Percentiles rank a stretch among this genome's conserved stretches.
These are phyloP conservation scores for Gephyroberyx darwinii DNA, from an alignment of 2,797 vertebrate species.

Conservation along the genomic window DNA sequence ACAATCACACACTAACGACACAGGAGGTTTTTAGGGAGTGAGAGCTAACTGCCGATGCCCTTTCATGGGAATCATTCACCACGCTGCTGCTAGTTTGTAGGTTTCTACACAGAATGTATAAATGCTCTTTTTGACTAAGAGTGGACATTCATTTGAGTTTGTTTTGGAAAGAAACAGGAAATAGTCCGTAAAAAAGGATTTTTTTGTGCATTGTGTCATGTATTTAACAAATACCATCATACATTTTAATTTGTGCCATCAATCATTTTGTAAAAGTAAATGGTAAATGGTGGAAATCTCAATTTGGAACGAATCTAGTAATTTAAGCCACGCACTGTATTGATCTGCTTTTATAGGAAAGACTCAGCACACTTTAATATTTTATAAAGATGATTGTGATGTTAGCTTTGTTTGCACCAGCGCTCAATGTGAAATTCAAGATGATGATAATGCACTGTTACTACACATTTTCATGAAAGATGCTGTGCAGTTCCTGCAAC, in stretches of 20 bases:
- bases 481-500: background rate
- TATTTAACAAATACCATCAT: background rate
- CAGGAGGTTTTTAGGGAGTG: background rate
- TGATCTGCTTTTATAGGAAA: background rate
- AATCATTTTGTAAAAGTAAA: background rate
- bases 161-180: too few relatives aligned
- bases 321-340: background rate
- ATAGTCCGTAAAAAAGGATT: too few relatives aligned
- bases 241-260: too few relatives aligned
- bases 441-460: conserved; percentile 9
- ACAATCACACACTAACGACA: conserved; percentile 1
- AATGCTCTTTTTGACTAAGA: too few relatives aligned
- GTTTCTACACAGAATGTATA: background rate
- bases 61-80: background rate
- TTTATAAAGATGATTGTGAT: background rate
- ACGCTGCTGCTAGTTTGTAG: background rate
- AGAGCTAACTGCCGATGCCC: background rate
- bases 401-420: background rate
- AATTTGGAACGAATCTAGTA: background rate
- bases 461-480: conserved; percentile 32
- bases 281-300: background rate
- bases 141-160: too few relatives aligned
- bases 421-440: conserved; percentile 10
- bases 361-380: background rate
- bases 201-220: too few relatives aligned